Conservation (phyloP, 1,140 invertebrate genomes). For the Ctenoplectra terminalis region DNA sequence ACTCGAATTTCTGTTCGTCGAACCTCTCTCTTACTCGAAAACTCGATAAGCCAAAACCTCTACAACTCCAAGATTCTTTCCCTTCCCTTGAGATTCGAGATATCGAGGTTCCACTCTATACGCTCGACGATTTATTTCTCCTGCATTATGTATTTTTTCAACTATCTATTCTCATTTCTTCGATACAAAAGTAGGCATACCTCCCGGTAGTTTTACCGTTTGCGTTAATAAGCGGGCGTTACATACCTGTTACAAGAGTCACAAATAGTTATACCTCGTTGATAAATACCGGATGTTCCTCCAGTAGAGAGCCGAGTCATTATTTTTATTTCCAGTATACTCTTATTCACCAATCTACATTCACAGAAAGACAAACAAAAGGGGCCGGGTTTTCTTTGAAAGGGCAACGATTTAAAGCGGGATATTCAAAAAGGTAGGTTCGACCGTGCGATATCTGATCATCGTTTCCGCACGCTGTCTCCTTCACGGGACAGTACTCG, state of each 20-base stretch:
- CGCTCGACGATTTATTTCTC: too few relatives aligned
- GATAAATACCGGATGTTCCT: slow-evolving; percentile 5
- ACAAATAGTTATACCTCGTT: neutral
- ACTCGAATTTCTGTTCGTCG: too few relatives aligned
- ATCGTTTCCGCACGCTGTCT: slow-evolving; percentile 66
- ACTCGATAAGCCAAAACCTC: too few relatives aligned
- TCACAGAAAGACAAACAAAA: slow-evolving; percentile 16
- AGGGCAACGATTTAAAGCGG: slow-evolving; percentile 57
- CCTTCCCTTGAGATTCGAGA: too few relatives aligned
- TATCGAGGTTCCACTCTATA: too few relatives aligned
- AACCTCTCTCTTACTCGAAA: too few relatives aligned
- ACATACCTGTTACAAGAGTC: neutral
- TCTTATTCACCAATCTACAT: slow-evolving; percentile 7
- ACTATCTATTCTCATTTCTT: too few relatives aligned
- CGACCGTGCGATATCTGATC: slow-evolving; percentile 60
- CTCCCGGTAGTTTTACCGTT: too few relatives aligned
- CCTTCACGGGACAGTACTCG: slow-evolving; percentile 55
- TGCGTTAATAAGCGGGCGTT: too few relatives aligned
- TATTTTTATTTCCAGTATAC: slow-evolving; percentile 20
- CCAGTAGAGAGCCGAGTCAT: neutral
- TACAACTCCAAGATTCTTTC: too few relatives aligned
- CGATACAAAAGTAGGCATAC: too few relatives aligned
- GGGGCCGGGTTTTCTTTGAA: slow-evolving; percentile 24
- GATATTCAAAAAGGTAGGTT: slow-evolving; percentile 51
- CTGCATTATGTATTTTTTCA: too few relatives aligned